phyloP scores from a whole-genome alignment of 2,113 vertebrate genomes.

The Propithecus coquereli region DNA sequence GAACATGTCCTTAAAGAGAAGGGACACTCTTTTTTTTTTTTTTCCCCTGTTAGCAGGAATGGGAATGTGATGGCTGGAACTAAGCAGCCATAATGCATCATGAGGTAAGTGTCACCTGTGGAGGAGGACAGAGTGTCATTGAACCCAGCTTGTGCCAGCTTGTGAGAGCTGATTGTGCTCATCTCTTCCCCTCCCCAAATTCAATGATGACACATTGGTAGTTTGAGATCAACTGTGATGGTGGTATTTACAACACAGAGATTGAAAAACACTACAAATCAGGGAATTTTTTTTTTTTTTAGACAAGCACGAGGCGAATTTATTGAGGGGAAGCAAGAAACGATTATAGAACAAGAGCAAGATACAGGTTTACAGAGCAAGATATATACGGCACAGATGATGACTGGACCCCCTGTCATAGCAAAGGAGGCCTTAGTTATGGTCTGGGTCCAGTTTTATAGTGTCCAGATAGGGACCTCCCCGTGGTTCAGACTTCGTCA shows the following conservation, averaged over 20 bases:
- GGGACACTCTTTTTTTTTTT: not conserved
- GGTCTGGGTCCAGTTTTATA: too few relatives aligned
- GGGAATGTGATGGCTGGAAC: not conserved
- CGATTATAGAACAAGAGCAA: too few relatives aligned
- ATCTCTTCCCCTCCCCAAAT: not conserved
- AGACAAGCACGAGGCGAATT: too few relatives aligned
- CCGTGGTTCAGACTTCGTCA: too few relatives aligned
- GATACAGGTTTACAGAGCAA: too few relatives aligned
- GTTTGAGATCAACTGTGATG: not conserved
- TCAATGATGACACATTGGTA: not conserved
- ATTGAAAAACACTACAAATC: not conserved
- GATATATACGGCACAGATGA: too few relatives aligned
- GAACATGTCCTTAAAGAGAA: not conserved
- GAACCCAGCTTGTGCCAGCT: not conserved
- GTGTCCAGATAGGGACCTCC: too few relatives aligned
- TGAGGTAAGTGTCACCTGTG: not conserved
- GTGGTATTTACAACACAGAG: not conserved
- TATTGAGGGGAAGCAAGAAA: too few relatives aligned
- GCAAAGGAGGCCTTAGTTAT: too few relatives aligned
- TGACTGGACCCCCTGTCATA: too few relatives aligned
- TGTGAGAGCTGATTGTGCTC: not conserved
- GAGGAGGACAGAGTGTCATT: not conserved
- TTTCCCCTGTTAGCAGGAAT: not conserved
- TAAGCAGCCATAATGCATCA: not conserved
- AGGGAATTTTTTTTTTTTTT: not conserved